Base-by-base conservation (phyloP, 2,113 vertebrate genomes). In the Neoarius graeffei region DNA sequence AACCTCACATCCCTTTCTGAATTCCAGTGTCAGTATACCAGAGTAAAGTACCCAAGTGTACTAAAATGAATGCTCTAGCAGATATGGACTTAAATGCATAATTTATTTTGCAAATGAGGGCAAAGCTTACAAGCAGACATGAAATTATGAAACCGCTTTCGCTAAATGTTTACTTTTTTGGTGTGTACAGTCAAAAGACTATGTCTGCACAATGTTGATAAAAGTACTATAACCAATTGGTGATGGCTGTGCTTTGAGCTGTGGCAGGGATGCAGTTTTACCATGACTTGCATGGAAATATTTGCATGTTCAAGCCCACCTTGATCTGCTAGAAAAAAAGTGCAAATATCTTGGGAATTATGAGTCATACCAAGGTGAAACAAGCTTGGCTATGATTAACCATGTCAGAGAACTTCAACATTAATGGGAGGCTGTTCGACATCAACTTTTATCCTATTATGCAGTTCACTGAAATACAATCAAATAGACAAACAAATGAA, bases 121-220 rank as follows among this genome's bases (percentile, higher is more conserved):
- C 19, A 23, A n/a, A 77, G 76, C 23, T 27, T 15, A 57, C 25
- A 56, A 81, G 7, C 54, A 81, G n/a, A 8, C n/a, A 56, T 54
- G 52, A 79, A 54, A n/a, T 56, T 54, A 13, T 79, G 4, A 81
- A 81, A 59, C 7, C 54, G 4, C 54, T 57, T 57, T 64, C 48
- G 27, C 59, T 83, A 42, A 48, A 60, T 42, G 81, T 30, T 62
- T 82, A 3, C 27, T 62, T 35, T 42, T 62, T 59, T 25, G 7
- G 79, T 19, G n/a, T 81, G 54, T 27, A 54, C 0, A 48, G 57
- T 25, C 57, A 83, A 64, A 56, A 13, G 13, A 50, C 13, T 19
- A 6, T 11, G 81, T 48, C 81, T 83, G 81, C 59, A 15, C 59
- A 64, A 23, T 20, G 19, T 83, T 83, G 81, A 83, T 83, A 81